Evolutionary conservation across 2,113 vertebrate species (phyloP).

Genomic region (Fulica atra): DNA sequence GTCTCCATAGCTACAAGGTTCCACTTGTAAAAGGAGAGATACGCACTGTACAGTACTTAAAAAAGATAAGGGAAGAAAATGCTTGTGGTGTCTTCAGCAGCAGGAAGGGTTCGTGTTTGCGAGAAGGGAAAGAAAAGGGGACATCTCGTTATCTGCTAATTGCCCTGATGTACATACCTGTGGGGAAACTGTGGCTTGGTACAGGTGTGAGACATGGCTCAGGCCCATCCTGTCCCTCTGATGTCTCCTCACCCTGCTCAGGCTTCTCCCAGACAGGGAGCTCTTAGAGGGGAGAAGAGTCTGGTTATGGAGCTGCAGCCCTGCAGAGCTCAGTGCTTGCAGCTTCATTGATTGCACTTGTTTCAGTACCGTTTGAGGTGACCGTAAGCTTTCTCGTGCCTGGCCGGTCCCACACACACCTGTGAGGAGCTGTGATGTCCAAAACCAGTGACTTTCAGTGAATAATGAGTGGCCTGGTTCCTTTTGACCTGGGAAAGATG

Average conservation of each 20-base stretch:
- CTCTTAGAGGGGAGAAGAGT: not conserved
- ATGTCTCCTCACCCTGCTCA: not conserved
- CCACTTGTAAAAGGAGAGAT: conserved; percentile 47
- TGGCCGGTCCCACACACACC: fast-evolving
- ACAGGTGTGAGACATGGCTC: not conserved
- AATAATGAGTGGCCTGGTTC: not conserved
- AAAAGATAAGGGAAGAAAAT: not conserved
- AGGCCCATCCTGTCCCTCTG: fast-evolving
- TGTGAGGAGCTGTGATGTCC: not conserved
- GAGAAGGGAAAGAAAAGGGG: not conserved
- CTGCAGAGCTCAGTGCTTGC: not conserved
- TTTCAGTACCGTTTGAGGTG: not conserved
- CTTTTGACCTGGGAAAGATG: not conserved
- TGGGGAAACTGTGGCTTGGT: not conserved
- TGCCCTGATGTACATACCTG: too few relatives aligned
- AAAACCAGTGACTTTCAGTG: not conserved
- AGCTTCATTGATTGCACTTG: not conserved
- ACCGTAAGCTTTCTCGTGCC: fast-evolving
- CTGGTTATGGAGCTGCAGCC: not conserved
- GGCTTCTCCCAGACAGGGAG: not conserved
- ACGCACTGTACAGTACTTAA: not conserved
- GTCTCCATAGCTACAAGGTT: conserved; percentile 74
- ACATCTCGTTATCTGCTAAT: not conserved
- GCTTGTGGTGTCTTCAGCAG: not conserved
- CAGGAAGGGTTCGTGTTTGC: not conserved